Base-by-base conservation (phyloP, 2,113 vertebrate genomes). In the Rhineura floridana region DNA sequence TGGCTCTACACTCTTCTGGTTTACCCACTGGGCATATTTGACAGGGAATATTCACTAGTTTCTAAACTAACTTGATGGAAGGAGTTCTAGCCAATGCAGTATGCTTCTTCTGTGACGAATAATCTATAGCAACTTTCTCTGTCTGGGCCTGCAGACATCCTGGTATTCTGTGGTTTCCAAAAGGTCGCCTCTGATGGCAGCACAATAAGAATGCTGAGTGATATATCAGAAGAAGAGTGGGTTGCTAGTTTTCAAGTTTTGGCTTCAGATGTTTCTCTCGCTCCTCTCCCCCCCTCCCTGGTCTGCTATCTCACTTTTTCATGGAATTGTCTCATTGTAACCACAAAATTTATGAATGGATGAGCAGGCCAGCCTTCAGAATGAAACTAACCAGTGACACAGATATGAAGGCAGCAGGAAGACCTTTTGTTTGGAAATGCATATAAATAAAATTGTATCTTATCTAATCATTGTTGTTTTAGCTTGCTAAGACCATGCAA, bases 131-230 rank as follows among this genome's bases (percentile, higher is more conserved):
- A 33, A 48, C 30, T 78, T 83, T 15, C 69, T 48, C 30, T 28
- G 3, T 86, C 84, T 92, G 19, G 36, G 76, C 85, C 44, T 39
- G 11, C 90, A 48, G 77, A 52, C 82, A 1, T 82, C 52, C 75
- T 91, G 17, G 44, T 89, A 75, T 63, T 72, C 59, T 70, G 0
- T 33, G 15, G 33, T 28, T 39, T 62, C 83, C n/a, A n/a, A 89
- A 44, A 2, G n/a, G 50, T 23, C 21, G 0, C 6, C 81, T 75
- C 36, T 89, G 84, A 48, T 75, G 0, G 28, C 82, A 62, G 1
- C 82, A 6, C 10, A 0, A 67, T 0, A 42, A 15, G 9, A 83
- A 63, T 81, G 62, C 46, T 42, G 77, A 19, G 19, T 33, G 48
- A 55, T 7, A 76, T 33, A 50, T 17, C 46, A n/a, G 33, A 79